A percentile compares a stretch with the other conserved stretches of the same genome.
Evolutionary conservation across 2,797 vertebrate species (phyloP).

Genomic region (Onychomys arenicola): DNA sequence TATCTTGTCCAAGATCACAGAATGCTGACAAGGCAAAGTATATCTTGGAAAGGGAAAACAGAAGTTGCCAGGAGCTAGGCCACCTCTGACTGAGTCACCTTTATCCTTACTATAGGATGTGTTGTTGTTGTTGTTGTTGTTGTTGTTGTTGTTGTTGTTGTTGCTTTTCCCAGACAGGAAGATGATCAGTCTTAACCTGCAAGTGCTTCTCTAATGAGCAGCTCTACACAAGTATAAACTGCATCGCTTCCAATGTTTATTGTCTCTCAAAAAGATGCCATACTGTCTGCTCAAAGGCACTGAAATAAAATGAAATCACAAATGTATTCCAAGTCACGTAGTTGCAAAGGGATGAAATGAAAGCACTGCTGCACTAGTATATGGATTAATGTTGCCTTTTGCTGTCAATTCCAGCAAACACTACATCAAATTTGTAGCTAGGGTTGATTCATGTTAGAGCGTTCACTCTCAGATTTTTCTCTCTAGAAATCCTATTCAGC

Average conservation of each 20-base stretch:
- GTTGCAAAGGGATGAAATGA: slow-evolving; percentile 74
- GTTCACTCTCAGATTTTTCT: slow-evolving; percentile 71
- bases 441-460: slow-evolving; percentile 67
- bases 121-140: not conserved
- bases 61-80: not conserved
- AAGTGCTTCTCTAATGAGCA: slow-evolving; percentile 59
- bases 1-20: slow-evolving; percentile 45
- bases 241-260: slow-evolving; percentile 48
- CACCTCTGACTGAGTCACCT: not conserved
- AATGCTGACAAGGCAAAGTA: slow-evolving; percentile 30
- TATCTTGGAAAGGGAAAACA: not conserved
- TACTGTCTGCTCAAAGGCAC: slow-evolving; percentile 61
- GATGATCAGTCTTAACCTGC: not conserved
- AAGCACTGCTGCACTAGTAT: slow-evolving; percentile 61
- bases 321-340: slow-evolving; percentile 77
- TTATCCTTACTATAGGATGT: not conserved
- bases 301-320: slow-evolving; percentile 78
- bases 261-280: slow-evolving; percentile 69
- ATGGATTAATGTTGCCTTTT: slow-evolving; percentile 80
- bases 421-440: slow-evolving; percentile 75
- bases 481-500: slow-evolving; percentile 72
- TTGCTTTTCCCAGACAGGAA: slow-evolving; percentile 18
- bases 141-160: not conserved
- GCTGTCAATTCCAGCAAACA: slow-evolving; percentile 77
- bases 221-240: slow-evolving; percentile 37